Evolutionary conservation across 2,113 vertebrate genomes (phyloP).

Genomic region (Podarcis raffonei): DNA sequence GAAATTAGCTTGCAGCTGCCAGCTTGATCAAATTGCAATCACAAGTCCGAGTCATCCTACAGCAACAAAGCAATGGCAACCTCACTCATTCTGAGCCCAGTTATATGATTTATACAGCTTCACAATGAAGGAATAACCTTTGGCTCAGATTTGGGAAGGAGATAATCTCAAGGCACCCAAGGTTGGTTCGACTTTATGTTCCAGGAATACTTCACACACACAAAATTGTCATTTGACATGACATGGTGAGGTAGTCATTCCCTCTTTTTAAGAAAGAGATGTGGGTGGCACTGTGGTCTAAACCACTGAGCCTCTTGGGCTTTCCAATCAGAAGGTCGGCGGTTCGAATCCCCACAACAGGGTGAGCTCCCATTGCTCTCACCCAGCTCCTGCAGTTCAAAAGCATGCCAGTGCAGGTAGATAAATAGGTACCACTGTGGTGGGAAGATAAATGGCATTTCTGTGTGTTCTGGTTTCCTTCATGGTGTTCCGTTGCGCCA

Average conservation of each 20-base stretch:
- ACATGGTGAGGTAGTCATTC: not conserved
- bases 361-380: too few species aligned
- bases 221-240: not conserved
- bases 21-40: too few species aligned
- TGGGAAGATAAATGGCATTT: too few species aligned
- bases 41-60: not conserved
- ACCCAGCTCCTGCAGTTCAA: too few species aligned
- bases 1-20: not conserved
- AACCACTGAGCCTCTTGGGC: too few species aligned
- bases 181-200: not conserved
- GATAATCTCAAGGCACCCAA: not conserved
- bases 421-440: too few species aligned
- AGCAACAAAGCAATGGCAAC: not conserved
- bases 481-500: too few species aligned
- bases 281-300: too few species aligned
- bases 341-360: fast-evolving
- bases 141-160: not conserved
- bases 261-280: not conserved
- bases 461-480: too few species aligned
- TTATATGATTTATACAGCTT: not conserved
- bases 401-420: too few species aligned
- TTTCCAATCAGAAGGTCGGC: too few species aligned
- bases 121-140: not conserved
- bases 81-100: not conserved
- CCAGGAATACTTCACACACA: not conserved